Base-by-base conservation (phyloP, 2,113 vertebrate genomes). In the Triplophysa dalaica region DNA sequence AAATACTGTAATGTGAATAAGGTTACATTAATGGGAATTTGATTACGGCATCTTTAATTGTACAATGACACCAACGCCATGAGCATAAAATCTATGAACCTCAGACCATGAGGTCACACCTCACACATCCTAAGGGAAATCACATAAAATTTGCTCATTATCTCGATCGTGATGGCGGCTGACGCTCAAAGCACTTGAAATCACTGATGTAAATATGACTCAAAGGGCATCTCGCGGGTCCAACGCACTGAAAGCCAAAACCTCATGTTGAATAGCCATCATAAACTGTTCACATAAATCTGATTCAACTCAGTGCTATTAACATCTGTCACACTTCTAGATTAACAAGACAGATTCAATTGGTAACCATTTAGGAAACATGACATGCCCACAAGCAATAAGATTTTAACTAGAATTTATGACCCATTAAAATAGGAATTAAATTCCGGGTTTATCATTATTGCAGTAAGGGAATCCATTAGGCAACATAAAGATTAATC, bases 401-500 rank as follows among this genome's bases (percentile, higher is more conserved):
- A 41, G 62, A 54, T 4, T 24, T 80, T 80, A 80, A 54, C 58
- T 41, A 38, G 68, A 73, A 80, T 80, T 80, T 73, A 80, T 80
- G 78, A 64, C 41, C 8, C 58, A 43, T 64, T 63, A 70, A 72
- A 75, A 45, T n/a, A 4, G 17, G n/a, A 41, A 75, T 67, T 75
- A 60, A 64, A 50, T 60, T 68, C 70, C 21, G 60, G 19, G 65
- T 29, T 19, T 65, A 22, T 22, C 69, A n/a, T 56, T 50, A 65
- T 45, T 60, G 78, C 48, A 21, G 65, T 48, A 65, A 54, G 38
- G 61, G 65, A 64, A 41, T 54, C 48, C 48, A 80, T 80, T 80
- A 73, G 29, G 60, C 17, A 52, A 58, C 61, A 66, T 48, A 64
- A 74, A 72, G 63, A 65, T 50, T 72, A 74, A 72, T 72, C 61